Conservation (phyloP, 2,113 vertebrate genomes). For the Columbina picui region DNA sequence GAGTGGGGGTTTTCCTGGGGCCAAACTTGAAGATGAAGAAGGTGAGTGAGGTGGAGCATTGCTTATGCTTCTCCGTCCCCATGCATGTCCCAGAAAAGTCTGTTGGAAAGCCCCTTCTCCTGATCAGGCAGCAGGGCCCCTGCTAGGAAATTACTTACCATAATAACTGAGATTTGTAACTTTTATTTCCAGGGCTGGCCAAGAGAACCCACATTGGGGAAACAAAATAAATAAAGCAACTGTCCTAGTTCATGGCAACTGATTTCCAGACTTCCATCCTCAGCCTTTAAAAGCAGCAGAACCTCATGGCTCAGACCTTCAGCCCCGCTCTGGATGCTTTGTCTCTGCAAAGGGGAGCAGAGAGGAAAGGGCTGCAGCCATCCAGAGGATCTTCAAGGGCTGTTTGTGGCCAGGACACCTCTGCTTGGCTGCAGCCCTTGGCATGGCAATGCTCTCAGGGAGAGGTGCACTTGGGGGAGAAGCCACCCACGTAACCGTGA, state of each 20-base stretch:
- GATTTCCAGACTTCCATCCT: neutral
- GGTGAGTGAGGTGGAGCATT: neutral
- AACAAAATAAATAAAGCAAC: constrained; percentile 10
- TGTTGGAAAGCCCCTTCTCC: neutral
- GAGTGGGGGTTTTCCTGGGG: neutral
- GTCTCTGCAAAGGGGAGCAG: neutral
- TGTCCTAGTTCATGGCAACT: neutral
- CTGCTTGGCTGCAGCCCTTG: neutral
- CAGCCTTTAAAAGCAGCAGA: neutral
- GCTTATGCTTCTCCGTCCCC: neutral
- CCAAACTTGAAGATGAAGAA: neutral
- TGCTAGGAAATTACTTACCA: neutral
- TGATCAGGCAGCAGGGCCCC: neutral
- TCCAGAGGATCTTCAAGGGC: neutral
- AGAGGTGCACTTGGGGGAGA: neutral
- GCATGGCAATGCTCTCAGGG: neutral
- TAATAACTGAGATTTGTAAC: neutral
- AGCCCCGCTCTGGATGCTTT: neutral
- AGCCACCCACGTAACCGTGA: neutral
- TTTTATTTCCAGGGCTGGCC: neutral
- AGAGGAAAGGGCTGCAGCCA: neutral
- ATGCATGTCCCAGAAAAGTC: neutral
- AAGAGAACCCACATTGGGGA: neutral
- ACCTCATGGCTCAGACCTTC: neutral
- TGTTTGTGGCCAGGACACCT: neutral